Evolutionary conservation across 1,140 invertebrate species (phyloP).

Genomic region (Papilio aristodemus): DNA sequence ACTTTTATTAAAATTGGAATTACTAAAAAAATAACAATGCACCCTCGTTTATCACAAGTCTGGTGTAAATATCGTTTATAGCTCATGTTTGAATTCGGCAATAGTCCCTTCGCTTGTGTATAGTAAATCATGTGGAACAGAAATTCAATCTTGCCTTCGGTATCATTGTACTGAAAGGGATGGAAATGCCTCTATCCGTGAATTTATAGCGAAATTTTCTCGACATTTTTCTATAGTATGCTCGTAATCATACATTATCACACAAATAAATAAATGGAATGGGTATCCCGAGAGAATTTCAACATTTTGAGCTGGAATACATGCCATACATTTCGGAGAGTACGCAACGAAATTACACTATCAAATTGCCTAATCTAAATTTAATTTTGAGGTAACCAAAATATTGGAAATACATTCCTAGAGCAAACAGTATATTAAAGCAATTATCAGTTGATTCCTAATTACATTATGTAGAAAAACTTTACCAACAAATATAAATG

Average conservation of each 20-base stretch:
- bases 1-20: too few species aligned
- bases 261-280: slow-evolving; percentile 19
- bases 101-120: slow-evolving; percentile 13
- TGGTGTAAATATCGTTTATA: background rate
- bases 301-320: background rate
- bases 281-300: background rate
- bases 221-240: slow-evolving; percentile 16
- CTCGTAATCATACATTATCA: slow-evolving; percentile 6
- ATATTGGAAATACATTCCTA: background rate
- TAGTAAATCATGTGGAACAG: slow-evolving; percentile 13
- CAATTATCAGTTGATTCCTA: background rate
- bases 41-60: background rate
- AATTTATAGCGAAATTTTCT: slow-evolving; percentile 15
- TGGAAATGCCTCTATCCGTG: slow-evolving; percentile 6
- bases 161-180: slow-evolving; percentile 18
- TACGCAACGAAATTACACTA: background rate
- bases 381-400: slow-evolving; percentile 1
- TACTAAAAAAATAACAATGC: background rate
- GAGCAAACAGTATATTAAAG: background rate
- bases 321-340: background rate
- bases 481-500: too few species aligned
- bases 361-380: slow-evolving; percentile 12
- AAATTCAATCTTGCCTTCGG: slow-evolving; percentile 6
- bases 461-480: too few species aligned
- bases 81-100: background rate